These are phyloP conservation scores for Hippoglossus hippoglossus DNA, from an alignment of 2,797 vertebrate genomes.

Conservation along the genomic window DNA sequence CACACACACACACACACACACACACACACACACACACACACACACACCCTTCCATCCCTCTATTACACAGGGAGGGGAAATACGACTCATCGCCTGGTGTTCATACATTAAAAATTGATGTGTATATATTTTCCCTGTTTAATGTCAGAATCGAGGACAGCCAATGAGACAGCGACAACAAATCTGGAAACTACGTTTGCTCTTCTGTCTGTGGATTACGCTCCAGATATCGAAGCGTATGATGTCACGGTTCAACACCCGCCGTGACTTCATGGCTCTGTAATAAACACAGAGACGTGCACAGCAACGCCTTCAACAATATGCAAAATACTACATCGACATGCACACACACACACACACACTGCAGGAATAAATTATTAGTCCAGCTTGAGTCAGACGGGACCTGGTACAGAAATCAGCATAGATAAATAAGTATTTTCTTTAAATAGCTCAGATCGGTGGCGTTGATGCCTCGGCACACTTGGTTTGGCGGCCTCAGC, in stretches of 20 bases:
- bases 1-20: constrained; percentile 32
- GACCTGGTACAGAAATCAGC: constrained; percentile 41
- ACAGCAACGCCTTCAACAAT: constrained; percentile 39
- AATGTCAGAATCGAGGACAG: constrained; percentile 1
- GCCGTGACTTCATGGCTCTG: background rate
- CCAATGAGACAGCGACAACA: constrained; percentile 2
- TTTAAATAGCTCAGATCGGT: constrained; percentile 48
- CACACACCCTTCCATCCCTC: constrained; percentile 7
- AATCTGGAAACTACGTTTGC: background rate
- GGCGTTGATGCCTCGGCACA: constrained; percentile 44
- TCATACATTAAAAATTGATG: background rate
- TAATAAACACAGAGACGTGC: constrained; percentile 4
- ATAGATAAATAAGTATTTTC: constrained; percentile 45
- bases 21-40: constrained; percentile 6
- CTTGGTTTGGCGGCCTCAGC: constrained; percentile 38
- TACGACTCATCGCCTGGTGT: constrained; percentile 4
- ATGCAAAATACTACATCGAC: constrained; percentile 19
- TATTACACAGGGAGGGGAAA: constrained; percentile 37
- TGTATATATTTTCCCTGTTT: background rate
- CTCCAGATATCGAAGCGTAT: constrained; percentile 3
- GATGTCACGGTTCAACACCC: background rate
- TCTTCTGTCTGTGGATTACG: constrained; percentile 4
- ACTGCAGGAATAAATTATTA: constrained; percentile 1
- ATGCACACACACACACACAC: background rate
- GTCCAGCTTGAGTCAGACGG: constrained; percentile 22